phyloP scores from a whole-genome alignment of 1,140 invertebrate species.

The Pararge aegeria region DNA sequence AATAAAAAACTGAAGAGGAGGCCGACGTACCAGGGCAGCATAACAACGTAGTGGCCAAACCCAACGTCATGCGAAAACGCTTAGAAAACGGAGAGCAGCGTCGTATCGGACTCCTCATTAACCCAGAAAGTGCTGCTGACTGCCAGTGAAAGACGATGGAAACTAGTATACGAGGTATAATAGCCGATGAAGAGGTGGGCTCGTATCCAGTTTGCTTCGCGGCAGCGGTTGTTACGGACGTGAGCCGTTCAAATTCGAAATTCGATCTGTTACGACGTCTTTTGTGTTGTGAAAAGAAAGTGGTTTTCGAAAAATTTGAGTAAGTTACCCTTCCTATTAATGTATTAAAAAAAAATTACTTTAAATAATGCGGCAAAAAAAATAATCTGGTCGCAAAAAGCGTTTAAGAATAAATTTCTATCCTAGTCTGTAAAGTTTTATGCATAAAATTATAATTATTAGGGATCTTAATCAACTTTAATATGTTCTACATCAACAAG shows the following conservation, averaged over 20 bases:
- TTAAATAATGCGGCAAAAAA: no score
- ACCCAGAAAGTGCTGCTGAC: constrained; percentile 66
- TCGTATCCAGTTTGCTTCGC: constrained; percentile 51
- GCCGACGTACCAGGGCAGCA: constrained; percentile 43
- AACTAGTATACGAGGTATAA: constrained; percentile 73
- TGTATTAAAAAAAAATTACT: not conserved
- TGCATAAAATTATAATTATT: not conserved
- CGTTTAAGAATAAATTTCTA: not conserved
- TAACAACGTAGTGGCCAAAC: constrained; percentile 41
- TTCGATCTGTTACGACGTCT: constrained; percentile 8
- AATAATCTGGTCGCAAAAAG: no score
- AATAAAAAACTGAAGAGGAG: constrained; percentile 1
- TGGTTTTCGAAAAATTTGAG: constrained; percentile 33
- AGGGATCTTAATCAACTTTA: no score
- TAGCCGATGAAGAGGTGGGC: constrained; percentile 42
- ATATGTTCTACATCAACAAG: no score
- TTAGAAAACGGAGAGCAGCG: constrained; percentile 64
- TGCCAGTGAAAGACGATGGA: constrained; percentile 72
- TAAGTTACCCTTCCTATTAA: constrained; percentile 30
- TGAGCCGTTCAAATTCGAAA: constrained; percentile 30
- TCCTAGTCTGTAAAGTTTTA: not conserved
- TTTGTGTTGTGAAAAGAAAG: constrained; percentile 37
- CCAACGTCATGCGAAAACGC: constrained; percentile 56
- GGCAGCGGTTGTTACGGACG: constrained; percentile 41
- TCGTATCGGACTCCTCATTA: constrained; percentile 65